Conservation (phyloP, 2,888 invertebrate genomes). For the Punctoribates punctum region DNA sequence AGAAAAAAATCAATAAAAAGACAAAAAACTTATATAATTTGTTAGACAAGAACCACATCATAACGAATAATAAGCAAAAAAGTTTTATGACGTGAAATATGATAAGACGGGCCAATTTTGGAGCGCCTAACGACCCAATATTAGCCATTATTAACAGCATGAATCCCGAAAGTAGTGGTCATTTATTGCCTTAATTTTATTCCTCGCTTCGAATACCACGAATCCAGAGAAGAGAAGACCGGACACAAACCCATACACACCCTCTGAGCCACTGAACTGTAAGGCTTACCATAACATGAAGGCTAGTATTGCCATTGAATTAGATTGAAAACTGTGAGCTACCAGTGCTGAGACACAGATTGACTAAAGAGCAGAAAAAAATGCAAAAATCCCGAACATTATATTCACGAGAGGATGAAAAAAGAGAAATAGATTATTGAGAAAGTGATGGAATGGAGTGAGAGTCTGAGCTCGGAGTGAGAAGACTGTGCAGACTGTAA, state of each 20-base stretch:
- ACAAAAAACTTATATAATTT: not conserved
- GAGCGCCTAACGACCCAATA: not conserved
- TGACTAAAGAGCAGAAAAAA: too few species aligned
- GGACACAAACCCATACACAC: not conserved
- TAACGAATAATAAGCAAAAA: not conserved
- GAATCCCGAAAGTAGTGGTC: conserved; percentile 13
- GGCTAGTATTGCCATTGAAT: not conserved
- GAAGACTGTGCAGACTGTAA: not conserved
- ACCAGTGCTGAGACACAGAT: too few species aligned
- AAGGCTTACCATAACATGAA: not conserved
- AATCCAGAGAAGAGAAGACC: too few species aligned
- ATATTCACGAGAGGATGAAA: not conserved
- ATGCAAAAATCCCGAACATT: not conserved
- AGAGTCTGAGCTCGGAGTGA: not conserved
- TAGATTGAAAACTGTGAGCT: not conserved
- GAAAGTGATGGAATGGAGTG: not conserved
- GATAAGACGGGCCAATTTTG: not conserved
- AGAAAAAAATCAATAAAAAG: not conserved
- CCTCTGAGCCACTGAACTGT: not conserved
- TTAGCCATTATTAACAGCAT: conserved; percentile 12
- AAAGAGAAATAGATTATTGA: not conserved
- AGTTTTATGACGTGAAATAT: conserved; percentile 12
- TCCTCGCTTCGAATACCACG: not conserved
- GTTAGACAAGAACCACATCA: not conserved
- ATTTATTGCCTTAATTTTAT: conserved; percentile 25